These are phyloP conservation scores for Nothocercus julius DNA, from an alignment of 2,113 vertebrate genomes.

Conservation along the genomic window DNA sequence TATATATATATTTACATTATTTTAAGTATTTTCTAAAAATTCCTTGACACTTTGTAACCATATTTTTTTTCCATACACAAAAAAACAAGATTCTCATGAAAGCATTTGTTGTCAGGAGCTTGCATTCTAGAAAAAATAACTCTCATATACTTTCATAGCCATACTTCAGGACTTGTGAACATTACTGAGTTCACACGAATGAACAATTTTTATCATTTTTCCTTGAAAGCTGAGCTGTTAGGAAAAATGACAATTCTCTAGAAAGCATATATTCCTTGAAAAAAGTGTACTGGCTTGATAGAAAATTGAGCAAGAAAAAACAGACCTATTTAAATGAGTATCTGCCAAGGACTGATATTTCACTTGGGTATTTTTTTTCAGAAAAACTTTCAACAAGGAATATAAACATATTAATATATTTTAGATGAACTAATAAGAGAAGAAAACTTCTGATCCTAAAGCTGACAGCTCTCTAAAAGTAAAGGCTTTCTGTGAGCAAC, in stretches of 20 bases:
- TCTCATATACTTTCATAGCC: not conserved
- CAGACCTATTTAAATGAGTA: not conserved
- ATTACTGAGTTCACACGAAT: not conserved
- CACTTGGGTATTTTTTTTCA: not conserved
- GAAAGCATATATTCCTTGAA: not conserved
- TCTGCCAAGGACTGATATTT: not conserved
- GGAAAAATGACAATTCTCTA: not conserved
- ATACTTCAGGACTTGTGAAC: not conserved
- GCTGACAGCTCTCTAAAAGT: constrained; percentile 16
- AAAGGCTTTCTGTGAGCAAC: not conserved
- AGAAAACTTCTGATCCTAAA: not conserved
- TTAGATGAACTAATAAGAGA: not conserved
- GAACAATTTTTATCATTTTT: not conserved
- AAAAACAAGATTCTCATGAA: not conserved
- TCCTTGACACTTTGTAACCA: not conserved
- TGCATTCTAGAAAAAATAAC: not conserved
- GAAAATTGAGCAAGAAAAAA: not conserved
- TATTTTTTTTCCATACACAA: not conserved
- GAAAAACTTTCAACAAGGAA: not conserved
- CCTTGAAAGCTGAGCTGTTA: not conserved
- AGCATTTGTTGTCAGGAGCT: not conserved
- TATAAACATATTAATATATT: not conserved
- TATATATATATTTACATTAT: fast-evolving
- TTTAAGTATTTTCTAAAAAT: not conserved
- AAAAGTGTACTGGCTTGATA: not conserved